These are phyloP conservation scores for Xenotilapia longispinis DNA, from an alignment of 2,113 vertebrate species.

Conservation along the genomic window DNA sequence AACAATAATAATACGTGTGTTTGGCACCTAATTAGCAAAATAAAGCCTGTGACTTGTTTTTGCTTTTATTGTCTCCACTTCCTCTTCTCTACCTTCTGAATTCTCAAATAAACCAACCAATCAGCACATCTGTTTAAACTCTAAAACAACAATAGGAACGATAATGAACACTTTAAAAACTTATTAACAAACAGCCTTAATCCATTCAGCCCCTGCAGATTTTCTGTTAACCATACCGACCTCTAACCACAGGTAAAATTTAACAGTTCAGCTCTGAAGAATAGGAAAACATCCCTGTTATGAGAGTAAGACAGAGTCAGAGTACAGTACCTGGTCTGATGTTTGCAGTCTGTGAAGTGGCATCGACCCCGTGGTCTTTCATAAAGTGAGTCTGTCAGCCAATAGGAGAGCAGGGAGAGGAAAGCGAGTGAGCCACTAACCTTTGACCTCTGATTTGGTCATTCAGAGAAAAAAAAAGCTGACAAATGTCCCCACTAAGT, in stretches of 20 bases:
- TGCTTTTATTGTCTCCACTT: not conserved
- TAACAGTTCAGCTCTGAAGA: not conserved
- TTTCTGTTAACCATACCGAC: not conserved
- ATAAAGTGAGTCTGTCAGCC: not conserved
- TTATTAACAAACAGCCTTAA: not conserved
- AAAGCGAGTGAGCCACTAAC: not conserved
- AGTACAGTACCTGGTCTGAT: not conserved
- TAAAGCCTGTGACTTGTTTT: not conserved
- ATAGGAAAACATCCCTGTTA: not conserved
- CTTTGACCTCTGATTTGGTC: not conserved
- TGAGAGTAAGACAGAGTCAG: not conserved
- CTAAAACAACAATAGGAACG: not conserved
- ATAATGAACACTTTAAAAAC: not conserved
- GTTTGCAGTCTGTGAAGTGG: not conserved
- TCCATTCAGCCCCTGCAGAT: not conserved
- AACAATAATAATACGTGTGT: not conserved
- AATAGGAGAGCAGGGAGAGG: conserved; percentile 1
- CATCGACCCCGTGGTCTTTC: not conserved
- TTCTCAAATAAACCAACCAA: not conserved
- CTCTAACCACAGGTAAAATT: not conserved
- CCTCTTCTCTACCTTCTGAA: not conserved
- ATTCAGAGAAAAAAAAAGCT: not conserved
- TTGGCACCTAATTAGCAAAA: not conserved
- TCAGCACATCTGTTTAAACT: not conserved
- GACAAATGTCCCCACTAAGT: not conserved